phyloP scores from a whole-genome alignment of 2,113 vertebrate genomes.

The Carollia perspicillata region DNA sequence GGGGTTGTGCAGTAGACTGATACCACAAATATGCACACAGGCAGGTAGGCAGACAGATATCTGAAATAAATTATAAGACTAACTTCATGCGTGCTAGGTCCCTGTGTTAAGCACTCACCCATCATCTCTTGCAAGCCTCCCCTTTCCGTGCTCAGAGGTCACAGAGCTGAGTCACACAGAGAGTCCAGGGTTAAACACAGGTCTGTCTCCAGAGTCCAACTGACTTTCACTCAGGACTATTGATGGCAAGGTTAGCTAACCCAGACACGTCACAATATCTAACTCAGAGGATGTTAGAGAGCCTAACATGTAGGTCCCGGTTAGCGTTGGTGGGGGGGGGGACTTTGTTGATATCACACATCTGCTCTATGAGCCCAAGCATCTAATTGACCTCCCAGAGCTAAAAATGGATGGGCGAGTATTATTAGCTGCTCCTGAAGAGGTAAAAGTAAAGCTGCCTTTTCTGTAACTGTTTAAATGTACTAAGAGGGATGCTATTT shows the following conservation, averaged over 20 bases:
- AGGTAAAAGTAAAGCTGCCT: background rate
- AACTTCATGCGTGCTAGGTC: background rate
- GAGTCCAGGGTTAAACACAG: background rate
- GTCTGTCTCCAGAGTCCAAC: background rate
- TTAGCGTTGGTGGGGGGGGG: background rate
- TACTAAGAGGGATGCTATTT: background rate
- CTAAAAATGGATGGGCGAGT: background rate
- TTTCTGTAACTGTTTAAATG: background rate
- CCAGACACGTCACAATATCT: background rate
- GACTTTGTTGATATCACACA: background rate
- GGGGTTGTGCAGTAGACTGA: background rate
- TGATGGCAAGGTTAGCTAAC: background rate
- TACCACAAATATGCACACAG: background rate
- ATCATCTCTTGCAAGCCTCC: background rate
- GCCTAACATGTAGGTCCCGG: too few relatives aligned
- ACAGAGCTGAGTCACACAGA: accelerated
- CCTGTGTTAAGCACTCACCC: background rate
- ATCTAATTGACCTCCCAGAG: background rate
- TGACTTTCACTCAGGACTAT: background rate
- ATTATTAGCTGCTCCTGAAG: background rate
- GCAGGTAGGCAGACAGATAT: background rate
- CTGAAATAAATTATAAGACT: background rate
- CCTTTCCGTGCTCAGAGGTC: background rate
- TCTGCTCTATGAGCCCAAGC: background rate
- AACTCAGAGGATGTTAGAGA: background rate